These are phyloP conservation scores for Leucophenga varia DNA, from an alignment of 1,140 invertebrate genomes.

Conservation along the genomic window DNA sequence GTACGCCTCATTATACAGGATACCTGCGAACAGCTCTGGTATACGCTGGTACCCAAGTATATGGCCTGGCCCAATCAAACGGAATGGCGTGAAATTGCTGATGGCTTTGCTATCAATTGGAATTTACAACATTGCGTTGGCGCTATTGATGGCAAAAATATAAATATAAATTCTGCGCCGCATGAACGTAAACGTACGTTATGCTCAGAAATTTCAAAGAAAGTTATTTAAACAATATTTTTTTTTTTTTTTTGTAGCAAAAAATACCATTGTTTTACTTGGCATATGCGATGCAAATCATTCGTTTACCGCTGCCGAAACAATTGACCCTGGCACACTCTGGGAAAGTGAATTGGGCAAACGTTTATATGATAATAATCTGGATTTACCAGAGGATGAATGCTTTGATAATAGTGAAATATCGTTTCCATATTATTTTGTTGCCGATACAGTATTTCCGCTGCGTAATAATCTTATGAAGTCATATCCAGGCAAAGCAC, in stretches of 20 bases:
- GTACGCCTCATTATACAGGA: too few species aligned
- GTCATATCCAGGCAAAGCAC: slow-evolving; percentile 48
- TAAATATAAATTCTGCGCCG: slow-evolving; percentile 39
- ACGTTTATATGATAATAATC: neutral
- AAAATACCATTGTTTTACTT: neutral
- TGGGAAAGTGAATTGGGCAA: neutral
- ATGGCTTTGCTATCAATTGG: slow-evolving; percentile 37
- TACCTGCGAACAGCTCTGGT: too few species aligned
- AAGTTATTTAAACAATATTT: neutral
- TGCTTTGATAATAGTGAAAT: slow-evolving; percentile 25
- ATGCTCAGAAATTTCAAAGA: slow-evolving; percentile 52
- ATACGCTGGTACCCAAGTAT: too few species aligned
- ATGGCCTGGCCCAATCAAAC: too few species aligned
- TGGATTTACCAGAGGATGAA: slow-evolving; percentile 27
- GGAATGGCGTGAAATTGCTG: slow-evolving; percentile 17
- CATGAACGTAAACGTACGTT: slow-evolving; percentile 47
- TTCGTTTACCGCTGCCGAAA: neutral
- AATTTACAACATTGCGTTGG: slow-evolving; percentile 56
- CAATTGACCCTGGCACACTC: too few species aligned
- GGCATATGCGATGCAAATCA: neutral
- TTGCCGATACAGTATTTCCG: slow-evolving; percentile 58
- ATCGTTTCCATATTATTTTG: slow-evolving; percentile 43
- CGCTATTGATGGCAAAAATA: slow-evolving; percentile 57
- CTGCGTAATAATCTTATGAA: slow-evolving; percentile 54
- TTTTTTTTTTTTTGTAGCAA: too few species aligned